Conservation (phyloP, 2,797 vertebrate species). For the Clamator glandarius region DNA sequence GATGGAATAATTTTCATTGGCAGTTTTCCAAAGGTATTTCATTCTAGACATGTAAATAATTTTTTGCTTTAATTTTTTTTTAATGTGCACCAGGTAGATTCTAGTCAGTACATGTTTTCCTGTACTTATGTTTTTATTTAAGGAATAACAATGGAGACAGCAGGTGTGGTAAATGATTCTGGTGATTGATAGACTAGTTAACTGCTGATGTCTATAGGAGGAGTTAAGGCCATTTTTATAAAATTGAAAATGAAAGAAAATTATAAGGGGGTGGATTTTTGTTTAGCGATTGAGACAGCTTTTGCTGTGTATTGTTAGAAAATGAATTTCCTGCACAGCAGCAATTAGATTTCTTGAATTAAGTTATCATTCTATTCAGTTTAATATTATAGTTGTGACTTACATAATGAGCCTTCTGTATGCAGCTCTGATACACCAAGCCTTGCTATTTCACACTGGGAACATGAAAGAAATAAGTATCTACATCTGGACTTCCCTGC, state of each 20-base stretch:
- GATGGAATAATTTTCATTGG: not conserved
- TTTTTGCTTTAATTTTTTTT: not conserved
- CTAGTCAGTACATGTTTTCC: conserved; percentile 43
- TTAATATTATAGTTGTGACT: conserved; percentile 60
- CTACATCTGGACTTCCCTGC: conserved; percentile 2
- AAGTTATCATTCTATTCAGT: conserved; percentile 60
- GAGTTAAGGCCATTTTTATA: conserved; percentile 41
- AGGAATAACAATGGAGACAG: conserved; percentile 49
- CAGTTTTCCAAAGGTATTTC: not conserved
- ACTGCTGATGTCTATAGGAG: conserved; percentile 30
- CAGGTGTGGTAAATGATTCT: conserved; percentile 51
- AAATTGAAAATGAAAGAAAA: conserved; percentile 67
- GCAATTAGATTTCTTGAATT: conserved; percentile 65
- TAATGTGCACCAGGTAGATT: not conserved
- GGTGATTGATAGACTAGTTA: conserved; percentile 60
- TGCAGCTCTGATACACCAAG: not conserved
- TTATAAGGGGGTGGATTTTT: conserved; percentile 43
- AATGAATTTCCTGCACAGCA: conserved; percentile 43
- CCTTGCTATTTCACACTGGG: conserved; percentile 18
- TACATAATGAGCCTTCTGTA: conserved; percentile 43
- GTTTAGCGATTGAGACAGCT: conserved; percentile 45
- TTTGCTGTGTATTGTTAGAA: conserved; percentile 51
- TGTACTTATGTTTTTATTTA: conserved; percentile 6
- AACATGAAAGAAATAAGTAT: conserved; percentile 20
- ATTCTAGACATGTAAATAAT: not conserved